Evolutionary conservation across 1,140 invertebrate species (phyloP), one percentile per base, ranked within the genome.

Genomic region (Triops longicaudatus): DNA sequence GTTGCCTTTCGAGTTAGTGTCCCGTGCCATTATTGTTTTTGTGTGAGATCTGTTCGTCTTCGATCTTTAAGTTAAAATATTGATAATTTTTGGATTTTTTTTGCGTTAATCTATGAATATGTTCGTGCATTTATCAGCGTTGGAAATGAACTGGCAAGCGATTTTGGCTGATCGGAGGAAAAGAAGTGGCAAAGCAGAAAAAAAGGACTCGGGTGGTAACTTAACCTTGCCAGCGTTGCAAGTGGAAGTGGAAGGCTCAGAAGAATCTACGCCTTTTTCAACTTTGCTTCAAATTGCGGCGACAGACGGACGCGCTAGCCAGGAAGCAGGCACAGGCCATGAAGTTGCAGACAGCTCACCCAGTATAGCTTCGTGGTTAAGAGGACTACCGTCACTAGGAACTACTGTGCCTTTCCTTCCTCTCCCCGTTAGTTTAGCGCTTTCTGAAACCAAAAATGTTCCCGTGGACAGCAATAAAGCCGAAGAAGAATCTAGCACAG

Each of bases 371-470:
- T 77, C 76, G 1, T 73, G 73, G 37, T 44, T 77, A 26, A 42
- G 41, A 27, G 43, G 72, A 26, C 37, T 73, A 77, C 72, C 72
- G 26, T 31, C 76, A 2, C 73, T 77, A 9, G 72, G 72, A 73
- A 26, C 73, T 11, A 31, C 37, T 42, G 28, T 43, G n/a, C 72
- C 73, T 22, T 73, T 42, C 10, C n/a, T 41, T 7, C 43, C 76
- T 3, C 27, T 77, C 72, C 72, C 73, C 4, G 10, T 72, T 26
- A 42, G 63, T 37, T 26, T 77, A 27, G 27, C 76, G 14, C 28
- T 31, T 4, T 11, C 41, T 12, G 31, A 27, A n/a, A 37, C 22
- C 63, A 72, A 77, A 63, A 26, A 72, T 3, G 72, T 14, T 22
- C 14, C 72, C 17, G 28, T 44, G 6, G 76, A 72, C 72, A 22